Evolutionary conservation across 2,888 invertebrate genomes (phyloP), one percentile per base, ranked within the genome.

Genomic region (Pristionchus arcanus): DNA sequence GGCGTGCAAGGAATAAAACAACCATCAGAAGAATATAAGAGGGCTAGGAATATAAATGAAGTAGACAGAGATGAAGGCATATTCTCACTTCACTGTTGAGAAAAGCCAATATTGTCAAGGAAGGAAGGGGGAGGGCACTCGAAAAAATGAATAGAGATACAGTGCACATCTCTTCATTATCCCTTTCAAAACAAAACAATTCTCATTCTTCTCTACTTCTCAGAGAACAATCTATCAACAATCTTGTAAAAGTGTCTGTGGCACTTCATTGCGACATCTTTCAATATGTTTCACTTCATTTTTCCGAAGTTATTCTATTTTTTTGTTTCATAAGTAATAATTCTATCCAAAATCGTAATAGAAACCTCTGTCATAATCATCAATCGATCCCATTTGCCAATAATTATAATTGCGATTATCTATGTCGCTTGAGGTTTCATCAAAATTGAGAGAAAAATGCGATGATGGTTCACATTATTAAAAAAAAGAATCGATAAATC

Each of bases 41-140:
- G 19, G 71, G 31, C 21, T 13, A 71, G 34, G 15, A 71, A 34
- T 19, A 71, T 5, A 2, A 71, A 19, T 31, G 28, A 28, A 34
- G 71, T 28, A 34, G 11, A 15, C 7, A 28, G 66, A 66, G 66
- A 7, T 31, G 34, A 71, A 71, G 31, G 9, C 66, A 71, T 71
- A 31, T 21, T 59, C 59, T 59, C 59, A 59, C 21, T 2, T 59
- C 59, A 71, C 42, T 9, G 42, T 71, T 7, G 28, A 21, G 9
- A 68, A 68, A 28, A 15, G 28, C n/a, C 28, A 15, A 71, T 71
- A 71, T 66, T 28, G 31, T 34, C 3, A 2, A 15, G 15, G 71
- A 28, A 34, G 34, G 71, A 71, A 71, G 71, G 16, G 28, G 71
- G 71, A 71, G 34, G 71, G 31, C 71, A 71, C n/a, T 66, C 66